Evolutionary conservation across 1,140 invertebrate species (phyloP).

Genomic region (Phortica variegata): DNA sequence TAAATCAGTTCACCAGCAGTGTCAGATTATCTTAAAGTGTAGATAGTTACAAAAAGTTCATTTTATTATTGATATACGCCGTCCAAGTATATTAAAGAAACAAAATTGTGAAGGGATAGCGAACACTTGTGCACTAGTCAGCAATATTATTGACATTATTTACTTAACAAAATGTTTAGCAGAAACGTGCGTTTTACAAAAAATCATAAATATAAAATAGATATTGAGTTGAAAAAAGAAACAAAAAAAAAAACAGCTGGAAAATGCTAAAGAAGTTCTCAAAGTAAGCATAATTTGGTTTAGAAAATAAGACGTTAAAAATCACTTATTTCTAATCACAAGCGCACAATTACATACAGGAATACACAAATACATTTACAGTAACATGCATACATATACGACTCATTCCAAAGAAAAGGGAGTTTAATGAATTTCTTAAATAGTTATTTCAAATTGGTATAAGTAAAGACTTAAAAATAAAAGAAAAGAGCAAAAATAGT

Average conservation of each 20-base stretch:
- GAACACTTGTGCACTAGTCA: conserved; percentile 31
- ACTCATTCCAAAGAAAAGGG: conserved; percentile 56
- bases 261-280: conserved; percentile 13
- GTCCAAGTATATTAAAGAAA: too few relatives aligned
- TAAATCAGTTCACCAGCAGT: too few relatives aligned
- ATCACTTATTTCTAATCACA: conserved; percentile 39
- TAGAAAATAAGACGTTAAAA: too few relatives aligned
- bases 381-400: conserved; percentile 47
- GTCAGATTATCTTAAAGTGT: too few relatives aligned
- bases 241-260: conserved; percentile 4
- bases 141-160: conserved; percentile 9
- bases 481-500: background rate
- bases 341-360: conserved; percentile 6
- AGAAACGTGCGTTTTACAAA: too few relatives aligned
- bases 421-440: conserved; percentile 29
- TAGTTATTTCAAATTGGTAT: too few relatives aligned
- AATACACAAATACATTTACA: conserved; percentile 15
- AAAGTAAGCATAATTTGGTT: too few relatives aligned
- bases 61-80: too few relatives aligned
- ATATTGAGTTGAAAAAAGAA: background rate
- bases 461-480: background rate
- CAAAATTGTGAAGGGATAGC: too few relatives aligned
- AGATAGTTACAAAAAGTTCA: too few relatives aligned
- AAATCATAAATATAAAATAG: too few relatives aligned
- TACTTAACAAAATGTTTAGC: too few relatives aligned